Conservation (phyloP, 2,888 invertebrate genomes). For the Nomada lathburiana region DNA sequence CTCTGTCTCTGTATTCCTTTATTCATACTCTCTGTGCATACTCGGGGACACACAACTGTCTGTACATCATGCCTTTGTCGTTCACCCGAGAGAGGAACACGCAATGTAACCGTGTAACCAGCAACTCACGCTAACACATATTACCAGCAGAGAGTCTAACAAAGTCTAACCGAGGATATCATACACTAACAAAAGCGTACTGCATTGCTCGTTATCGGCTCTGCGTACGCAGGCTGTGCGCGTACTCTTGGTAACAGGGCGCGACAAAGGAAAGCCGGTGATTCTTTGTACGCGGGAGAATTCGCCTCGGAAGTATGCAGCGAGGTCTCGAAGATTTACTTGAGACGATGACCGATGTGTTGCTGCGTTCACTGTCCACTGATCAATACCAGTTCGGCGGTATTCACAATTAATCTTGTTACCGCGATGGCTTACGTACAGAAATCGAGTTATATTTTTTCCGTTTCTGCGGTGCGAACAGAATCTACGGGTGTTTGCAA, state of each 20-base stretch:
- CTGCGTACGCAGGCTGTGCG: neutral
- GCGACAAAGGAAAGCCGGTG: neutral
- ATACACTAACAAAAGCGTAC: constrained; percentile 58
- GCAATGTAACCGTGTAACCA: constrained; percentile 61
- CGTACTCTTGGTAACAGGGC: constrained; percentile 18
- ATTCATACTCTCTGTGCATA: constrained; percentile 17
- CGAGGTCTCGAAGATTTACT: neutral
- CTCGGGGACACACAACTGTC: constrained; percentile 17
- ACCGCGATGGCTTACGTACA: neutral
- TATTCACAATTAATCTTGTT: no score
- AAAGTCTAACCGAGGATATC: constrained; percentile 59
- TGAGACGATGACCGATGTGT: neutral
- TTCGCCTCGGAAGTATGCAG: neutral
- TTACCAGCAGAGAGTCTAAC: constrained; percentile 60
- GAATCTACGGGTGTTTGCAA: no score
- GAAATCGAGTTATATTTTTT: neutral
- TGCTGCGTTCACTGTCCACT: neutral
- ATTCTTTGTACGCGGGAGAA: neutral
- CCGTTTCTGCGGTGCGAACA: no score
- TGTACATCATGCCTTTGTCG: constrained; percentile 42
- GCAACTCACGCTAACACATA: constrained; percentile 57
- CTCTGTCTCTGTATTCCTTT: constrained; percentile 10
- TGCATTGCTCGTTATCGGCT: constrained; percentile 34
- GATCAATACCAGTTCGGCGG: neutral
- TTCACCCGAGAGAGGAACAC: constrained; percentile 36